Conservation (phyloP, 2,113 vertebrate species). For the Collichthys lucidus region DNA sequence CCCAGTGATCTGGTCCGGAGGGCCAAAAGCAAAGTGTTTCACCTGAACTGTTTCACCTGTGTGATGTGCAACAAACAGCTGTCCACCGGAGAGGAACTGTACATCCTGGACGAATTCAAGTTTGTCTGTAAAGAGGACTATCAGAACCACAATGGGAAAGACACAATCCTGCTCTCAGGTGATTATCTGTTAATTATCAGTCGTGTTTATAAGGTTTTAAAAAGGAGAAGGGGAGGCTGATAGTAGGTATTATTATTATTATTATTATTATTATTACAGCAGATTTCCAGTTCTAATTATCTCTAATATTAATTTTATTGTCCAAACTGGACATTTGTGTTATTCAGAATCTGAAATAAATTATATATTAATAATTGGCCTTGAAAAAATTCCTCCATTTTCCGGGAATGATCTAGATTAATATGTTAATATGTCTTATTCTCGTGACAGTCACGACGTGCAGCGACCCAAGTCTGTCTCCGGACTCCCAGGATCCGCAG, state of each 20-base stretch:
- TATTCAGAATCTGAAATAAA: neutral
- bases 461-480: conserved; percentile 97
- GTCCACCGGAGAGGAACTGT: conserved; percentile 98
- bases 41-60: conserved; percentile 99
- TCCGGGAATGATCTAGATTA: no score
- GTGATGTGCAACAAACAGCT: conserved; percentile 99
- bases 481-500: conserved; percentile 97
- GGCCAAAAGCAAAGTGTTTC: conserved; percentile 97
- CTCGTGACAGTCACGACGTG: conserved; percentile 90
- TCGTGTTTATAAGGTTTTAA: neutral
- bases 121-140: conserved; percentile 99
- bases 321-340: neutral
- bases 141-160: conserved; percentile 93
- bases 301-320: neutral
- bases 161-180: conserved; percentile 90
- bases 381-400: neutral
- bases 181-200: neutral
- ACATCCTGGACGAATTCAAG: conserved; percentile 97
- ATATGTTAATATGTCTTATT: neutral
- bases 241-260: conserved; percentile 4
- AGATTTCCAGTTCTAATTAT: neutral
- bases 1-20: conserved; percentile 96
- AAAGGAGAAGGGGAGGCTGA: neutral
- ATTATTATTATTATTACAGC: neutral
- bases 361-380: neutral